These are phyloP conservation scores for Pinctada fucata DNA, from an alignment of 2,888 invertebrate species.

Conservation along the genomic window DNA sequence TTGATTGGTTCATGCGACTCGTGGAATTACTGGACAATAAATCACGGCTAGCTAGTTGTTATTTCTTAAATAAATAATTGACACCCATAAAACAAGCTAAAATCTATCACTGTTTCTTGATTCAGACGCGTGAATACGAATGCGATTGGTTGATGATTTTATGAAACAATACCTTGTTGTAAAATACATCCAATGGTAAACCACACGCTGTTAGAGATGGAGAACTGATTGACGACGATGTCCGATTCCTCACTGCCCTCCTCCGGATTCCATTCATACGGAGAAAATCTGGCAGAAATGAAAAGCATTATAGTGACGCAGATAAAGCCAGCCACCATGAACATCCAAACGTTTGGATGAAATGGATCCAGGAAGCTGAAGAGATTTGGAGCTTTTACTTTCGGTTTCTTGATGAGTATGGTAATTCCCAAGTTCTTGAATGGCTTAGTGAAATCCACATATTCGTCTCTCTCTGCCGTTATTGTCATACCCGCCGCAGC, in stretches of 20 bases:
- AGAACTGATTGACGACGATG: not conserved
- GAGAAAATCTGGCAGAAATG: not conserved
- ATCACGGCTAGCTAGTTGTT: no score
- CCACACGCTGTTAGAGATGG: not conserved
- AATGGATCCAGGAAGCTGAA: not conserved
- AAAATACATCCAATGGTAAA: not conserved
- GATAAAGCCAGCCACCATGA: not conserved
- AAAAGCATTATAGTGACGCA: not conserved
- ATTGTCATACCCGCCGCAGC: not conserved
- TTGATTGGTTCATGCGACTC: no score
- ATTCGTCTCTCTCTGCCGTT: not conserved
- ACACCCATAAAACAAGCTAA: no score
- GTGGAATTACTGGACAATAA: no score
- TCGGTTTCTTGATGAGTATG: not conserved
- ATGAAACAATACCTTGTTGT: not conserved
- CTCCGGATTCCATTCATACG: not conserved
- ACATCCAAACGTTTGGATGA: not conserved
- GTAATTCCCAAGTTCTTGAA: not conserved
- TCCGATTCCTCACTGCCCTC: not conserved
- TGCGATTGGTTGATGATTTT: no score
- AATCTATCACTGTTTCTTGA: no score
- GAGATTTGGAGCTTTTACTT: not conserved
- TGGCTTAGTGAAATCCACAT: not conserved
- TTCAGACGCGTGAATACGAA: no score
- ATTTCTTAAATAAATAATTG: no score